Evolutionary conservation across 2,888 invertebrate species (phyloP).

Genomic region (Nasonia oneida): DNA sequence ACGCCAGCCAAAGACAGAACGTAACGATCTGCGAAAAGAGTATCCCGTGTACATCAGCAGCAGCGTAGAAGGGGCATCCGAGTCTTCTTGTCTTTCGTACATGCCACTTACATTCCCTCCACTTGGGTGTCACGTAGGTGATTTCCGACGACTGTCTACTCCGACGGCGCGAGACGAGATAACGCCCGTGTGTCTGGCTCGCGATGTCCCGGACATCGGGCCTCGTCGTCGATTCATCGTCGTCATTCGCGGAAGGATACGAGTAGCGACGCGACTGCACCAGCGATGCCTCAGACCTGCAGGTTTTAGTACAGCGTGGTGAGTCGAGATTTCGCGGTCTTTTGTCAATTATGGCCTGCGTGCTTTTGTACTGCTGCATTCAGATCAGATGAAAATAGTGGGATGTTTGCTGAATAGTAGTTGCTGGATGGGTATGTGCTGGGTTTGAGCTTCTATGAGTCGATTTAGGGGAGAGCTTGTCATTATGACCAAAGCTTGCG

Average conservation of each 20-base stretch:
- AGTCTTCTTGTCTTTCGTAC: constrained; percentile 5
- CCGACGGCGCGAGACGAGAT: background rate
- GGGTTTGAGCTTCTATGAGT: background rate
- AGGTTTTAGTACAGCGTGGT: constrained; percentile 47
- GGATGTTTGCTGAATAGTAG: background rate
- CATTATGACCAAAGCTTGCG: background rate
- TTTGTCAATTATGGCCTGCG: background rate
- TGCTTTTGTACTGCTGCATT: background rate
- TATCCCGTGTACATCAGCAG: background rate
- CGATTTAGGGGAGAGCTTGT: background rate
- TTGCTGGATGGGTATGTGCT: background rate
- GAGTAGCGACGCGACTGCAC: background rate
- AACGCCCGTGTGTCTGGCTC: background rate
- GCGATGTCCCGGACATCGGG: constrained; percentile 31
- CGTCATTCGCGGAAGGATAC: background rate
- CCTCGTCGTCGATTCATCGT: background rate
- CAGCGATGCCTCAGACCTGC: constrained; percentile 40
- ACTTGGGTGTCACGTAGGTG: constrained; percentile 20
- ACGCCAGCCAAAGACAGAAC: constrained; percentile 12
- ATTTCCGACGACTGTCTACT: constrained; percentile 4
- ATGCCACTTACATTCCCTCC: constrained; percentile 15
- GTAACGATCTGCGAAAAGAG: background rate
- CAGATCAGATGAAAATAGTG: background rate
- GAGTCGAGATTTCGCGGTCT: constrained; percentile 14
- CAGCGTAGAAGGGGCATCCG: constrained; percentile 39